Conservation (phyloP, 2,888 invertebrate species). For the Calliopum simillimum region DNA sequence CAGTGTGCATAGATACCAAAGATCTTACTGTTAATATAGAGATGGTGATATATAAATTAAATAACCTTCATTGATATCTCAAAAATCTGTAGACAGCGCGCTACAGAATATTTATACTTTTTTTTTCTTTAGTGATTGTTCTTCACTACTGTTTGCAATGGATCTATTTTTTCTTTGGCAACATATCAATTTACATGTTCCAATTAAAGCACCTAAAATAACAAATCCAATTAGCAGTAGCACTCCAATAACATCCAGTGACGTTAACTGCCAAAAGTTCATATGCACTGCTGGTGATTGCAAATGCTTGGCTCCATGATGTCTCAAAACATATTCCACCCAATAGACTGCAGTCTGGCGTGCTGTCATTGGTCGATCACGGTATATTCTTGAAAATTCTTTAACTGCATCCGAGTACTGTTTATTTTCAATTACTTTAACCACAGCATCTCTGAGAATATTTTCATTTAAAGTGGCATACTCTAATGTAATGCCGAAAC, state of each 20-base stretch:
- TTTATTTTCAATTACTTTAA: conserved; percentile 53
- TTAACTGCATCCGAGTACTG: conserved; percentile 59
- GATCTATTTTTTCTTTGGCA: conserved; percentile 25
- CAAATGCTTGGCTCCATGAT: conserved; percentile 69
- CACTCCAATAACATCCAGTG: conserved; percentile 67
- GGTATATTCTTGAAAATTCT: conserved; percentile 67
- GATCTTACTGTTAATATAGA: too few species aligned
- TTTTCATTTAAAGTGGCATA: conserved; percentile 46
- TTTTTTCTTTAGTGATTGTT: conserved; percentile 34
- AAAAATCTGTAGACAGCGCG: too few species aligned
- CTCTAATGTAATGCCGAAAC: conserved; percentile 59
- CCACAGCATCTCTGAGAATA: conserved; percentile 44
- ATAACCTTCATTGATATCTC: too few species aligned
- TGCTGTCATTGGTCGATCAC: conserved; percentile 69
- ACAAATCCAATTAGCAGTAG: conserved; percentile 40
- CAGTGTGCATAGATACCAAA: too few species aligned
- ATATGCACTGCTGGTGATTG: conserved; percentile 69
- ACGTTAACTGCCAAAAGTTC: conserved; percentile 66
- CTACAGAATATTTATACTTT: too few species aligned
- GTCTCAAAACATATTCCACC: conserved; percentile 71
- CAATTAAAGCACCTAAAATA: conserved; percentile 31
- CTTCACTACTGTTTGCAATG: not conserved
- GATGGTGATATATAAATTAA: too few species aligned
- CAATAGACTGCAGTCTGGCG: conserved; percentile 70
- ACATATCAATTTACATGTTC: conserved; percentile 38